phyloP scores from a whole-genome alignment of 2,888 invertebrate species.

The Campopleginae sp. region DNA sequence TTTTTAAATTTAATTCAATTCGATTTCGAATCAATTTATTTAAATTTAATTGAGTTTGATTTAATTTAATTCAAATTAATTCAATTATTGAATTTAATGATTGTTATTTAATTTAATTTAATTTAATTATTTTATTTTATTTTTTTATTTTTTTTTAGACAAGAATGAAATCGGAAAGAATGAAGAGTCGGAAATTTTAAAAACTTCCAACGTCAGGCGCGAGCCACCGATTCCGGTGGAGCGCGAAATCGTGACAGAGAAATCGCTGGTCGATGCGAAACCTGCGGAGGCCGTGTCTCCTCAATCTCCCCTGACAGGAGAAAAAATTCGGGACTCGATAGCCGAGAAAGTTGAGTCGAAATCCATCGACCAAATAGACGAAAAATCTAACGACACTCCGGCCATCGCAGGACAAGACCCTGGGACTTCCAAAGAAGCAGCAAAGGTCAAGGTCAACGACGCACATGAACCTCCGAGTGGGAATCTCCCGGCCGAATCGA shows the following conservation, averaged over 20 bases:
- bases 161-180: conserved; percentile 44
- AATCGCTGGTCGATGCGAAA: conserved; percentile 75
- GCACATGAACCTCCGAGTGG: conserved; percentile 43
- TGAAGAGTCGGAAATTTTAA: conserved; percentile 45
- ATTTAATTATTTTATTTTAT: too few relatives aligned
- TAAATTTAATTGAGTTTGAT: too few relatives aligned
- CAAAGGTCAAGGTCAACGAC: conserved; percentile 41
- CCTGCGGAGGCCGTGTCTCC: conserved; percentile 61
- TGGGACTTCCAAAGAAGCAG: conserved; percentile 85
- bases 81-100: too few relatives aligned
- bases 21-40: too few relatives aligned
- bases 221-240: conserved; percentile 83
- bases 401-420: neutral
- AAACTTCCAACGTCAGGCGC: conserved; percentile 75
- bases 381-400: neutral
- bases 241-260: conserved; percentile 75
- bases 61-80: too few relatives aligned
- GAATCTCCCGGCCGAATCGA: conserved; percentile 76
- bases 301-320: neutral
- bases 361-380: neutral
- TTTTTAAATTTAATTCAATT: too few relatives aligned
- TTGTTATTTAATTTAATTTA: too few relatives aligned
- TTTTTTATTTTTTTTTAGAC: conserved; percentile 66
- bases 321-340: conserved; percentile 86
- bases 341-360: neutral